Conservation (phyloP, 2,888 invertebrate species). For the Hipparchia semele region DNA sequence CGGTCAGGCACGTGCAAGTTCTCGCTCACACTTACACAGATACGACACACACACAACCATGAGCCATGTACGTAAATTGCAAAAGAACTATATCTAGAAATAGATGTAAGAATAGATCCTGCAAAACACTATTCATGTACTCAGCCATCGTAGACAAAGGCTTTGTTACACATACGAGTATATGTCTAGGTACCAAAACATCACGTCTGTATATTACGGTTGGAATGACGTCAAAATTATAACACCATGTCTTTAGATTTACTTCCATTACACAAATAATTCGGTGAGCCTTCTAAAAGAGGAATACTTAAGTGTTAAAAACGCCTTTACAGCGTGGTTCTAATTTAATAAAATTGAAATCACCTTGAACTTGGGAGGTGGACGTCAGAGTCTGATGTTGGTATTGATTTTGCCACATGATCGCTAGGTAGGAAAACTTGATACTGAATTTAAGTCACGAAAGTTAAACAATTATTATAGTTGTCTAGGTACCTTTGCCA, state of each 20-base stretch:
- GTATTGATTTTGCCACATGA: not conserved
- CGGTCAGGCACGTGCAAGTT: too few relatives aligned
- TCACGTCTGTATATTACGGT: not conserved
- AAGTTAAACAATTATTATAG: not conserved
- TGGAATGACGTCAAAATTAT: constrained; percentile 2
- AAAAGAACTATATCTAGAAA: too few relatives aligned
- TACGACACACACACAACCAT: too few relatives aligned
- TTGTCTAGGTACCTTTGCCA: too few relatives aligned
- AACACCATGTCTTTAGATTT: not conserved
- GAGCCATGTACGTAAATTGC: too few relatives aligned
- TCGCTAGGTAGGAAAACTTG: not conserved
- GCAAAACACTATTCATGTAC: not conserved
- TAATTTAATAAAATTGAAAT: constrained; percentile 1
- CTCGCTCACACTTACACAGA: too few relatives aligned
- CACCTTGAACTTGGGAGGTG: constrained; percentile 1
- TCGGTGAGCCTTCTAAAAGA: not conserved
- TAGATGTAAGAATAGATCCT: not conserved
- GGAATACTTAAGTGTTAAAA: not conserved
- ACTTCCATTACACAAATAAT: not conserved
- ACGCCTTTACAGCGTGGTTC: not conserved
- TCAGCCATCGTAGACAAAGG: constrained; percentile 2
- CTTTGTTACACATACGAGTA: not conserved
- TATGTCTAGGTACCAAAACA: not conserved
- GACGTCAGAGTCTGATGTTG: not conserved
- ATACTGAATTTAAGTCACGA: not conserved